Percentiles rank a stretch among this genome's conserved stretches.
These are phyloP conservation scores for Spinus pinus DNA, from an alignment of 2,797 vertebrate genomes.

Conservation along the genomic window DNA sequence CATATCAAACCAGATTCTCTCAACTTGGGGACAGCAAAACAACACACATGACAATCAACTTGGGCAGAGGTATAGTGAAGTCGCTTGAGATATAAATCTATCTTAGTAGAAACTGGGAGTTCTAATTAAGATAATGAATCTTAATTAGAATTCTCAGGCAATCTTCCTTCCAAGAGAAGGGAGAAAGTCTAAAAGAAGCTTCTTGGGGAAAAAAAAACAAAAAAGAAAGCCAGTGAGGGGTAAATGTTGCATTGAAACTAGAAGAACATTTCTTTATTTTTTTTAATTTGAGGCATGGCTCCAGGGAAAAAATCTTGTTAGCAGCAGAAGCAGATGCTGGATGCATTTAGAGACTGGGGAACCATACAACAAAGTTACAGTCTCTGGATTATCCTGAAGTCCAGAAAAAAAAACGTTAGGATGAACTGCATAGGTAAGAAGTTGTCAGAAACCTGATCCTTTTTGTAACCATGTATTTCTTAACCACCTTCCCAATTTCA, in stretches of 20 bases:
- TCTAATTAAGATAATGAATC: not conserved
- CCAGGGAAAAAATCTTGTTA: not conserved
- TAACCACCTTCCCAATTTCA: not conserved
- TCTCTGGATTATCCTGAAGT: not conserved
- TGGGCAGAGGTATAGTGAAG: not conserved
- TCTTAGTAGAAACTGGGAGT: not conserved
- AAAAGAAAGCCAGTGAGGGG: not conserved
- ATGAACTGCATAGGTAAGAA: not conserved
- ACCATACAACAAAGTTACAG: not conserved
- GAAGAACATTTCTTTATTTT: not conserved
- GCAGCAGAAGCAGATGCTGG: not conserved
- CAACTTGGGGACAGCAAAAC: not conserved
- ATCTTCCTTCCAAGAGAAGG: not conserved
- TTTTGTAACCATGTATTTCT: not conserved
- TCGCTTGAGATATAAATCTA: not conserved
- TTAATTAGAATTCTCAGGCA: not conserved
- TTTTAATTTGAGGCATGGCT: not conserved
- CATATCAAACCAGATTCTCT: not conserved
- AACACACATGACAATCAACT: not conserved
- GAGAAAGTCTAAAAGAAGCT: not conserved
- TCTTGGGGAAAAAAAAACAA: not conserved
- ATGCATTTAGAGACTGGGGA: not conserved
- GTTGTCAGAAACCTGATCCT: not conserved
- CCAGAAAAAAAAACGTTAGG: not conserved
- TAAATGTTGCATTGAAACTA: not conserved